A percentile compares a stretch with the other conserved stretches of the same genome.
These are phyloP conservation scores for Gymnocypris eckloni DNA, from an alignment of 2,797 vertebrate genomes.

Conservation along the genomic window DNA sequence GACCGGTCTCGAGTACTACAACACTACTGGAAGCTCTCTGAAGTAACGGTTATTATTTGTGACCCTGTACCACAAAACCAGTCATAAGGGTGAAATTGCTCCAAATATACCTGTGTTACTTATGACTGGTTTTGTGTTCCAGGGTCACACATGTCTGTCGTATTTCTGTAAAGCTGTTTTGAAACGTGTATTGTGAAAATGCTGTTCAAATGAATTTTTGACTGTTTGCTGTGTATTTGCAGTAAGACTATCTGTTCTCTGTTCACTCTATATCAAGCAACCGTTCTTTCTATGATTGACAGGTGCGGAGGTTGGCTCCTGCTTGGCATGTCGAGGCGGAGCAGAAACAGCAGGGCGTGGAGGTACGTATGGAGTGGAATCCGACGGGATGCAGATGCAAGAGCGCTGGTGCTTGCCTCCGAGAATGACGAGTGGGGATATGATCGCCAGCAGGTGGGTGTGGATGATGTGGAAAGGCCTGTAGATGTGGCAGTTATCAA, in stretches of 20 bases:
- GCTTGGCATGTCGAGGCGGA: slow-evolving; percentile 87
- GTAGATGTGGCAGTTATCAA: neutral
- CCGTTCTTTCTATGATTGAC: neutral
- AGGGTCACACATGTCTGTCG: neutral
- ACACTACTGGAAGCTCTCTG: too few species aligned
- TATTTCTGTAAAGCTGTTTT: neutral
- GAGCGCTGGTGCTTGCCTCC: slow-evolving; percentile 78
- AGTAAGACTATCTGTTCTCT: neutral
- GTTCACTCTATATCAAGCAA: neutral
- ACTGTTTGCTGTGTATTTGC: neutral
- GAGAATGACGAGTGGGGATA: slow-evolving; percentile 82
- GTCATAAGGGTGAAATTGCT: too few species aligned
- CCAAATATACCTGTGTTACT: too few species aligned
- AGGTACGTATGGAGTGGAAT: slow-evolving; percentile 90
- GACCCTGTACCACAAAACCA: too few species aligned
- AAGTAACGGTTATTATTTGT: too few species aligned
- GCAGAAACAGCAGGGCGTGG: slow-evolving; percentile 91
- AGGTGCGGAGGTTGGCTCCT: slow-evolving; percentile 37
- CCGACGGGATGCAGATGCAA: slow-evolving; percentile 82
- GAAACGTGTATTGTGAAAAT: neutral
- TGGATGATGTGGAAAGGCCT: neutral
- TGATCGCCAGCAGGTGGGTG: slow-evolving; percentile 84
- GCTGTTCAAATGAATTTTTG: neutral
- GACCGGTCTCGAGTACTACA: too few species aligned
- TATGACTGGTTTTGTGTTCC: too few species aligned